Base-by-base conservation (phyloP, 2,888 invertebrate species). In the Philonicus albiceps region DNA sequence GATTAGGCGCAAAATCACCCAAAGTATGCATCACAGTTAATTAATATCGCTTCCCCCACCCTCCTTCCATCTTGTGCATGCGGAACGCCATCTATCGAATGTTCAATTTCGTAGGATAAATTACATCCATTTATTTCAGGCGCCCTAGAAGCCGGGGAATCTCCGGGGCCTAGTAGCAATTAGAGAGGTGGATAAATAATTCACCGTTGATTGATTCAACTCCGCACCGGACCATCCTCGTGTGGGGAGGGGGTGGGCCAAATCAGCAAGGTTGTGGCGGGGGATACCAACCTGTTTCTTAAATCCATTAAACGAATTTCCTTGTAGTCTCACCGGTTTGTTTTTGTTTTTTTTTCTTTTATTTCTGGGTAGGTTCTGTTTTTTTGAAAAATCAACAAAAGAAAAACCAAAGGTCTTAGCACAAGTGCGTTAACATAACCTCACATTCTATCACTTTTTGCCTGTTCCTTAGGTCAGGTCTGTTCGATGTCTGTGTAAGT, bases 241-340 rank as follows among this genome's bases (percentile, higher is more conserved):
- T 19, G n/a, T 37, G 19, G 31, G 34, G n/a, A 31, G 19, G 31
- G 34, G n/a, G 74, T 11, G 74, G 30, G 37, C 30, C 16, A 30
- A 73, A 73, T 0, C n/a, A 22, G 1, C 11, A 13, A 8, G 37
- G n/a, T 30, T 27, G n/a, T 73, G 73, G 5, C 3, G 30, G 31
- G 16, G 4, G 27, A 27, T 74, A 74, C 86, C 27, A 73, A 86
- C 86, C 86, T 86, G 80, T 86, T 86, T 19, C 43, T 40, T 19
- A 81, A 86, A 86, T 86, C 86, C 86, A 86, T 86, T 43, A 86
- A 86, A 81, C 16, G 34, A 78, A 6, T 31, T 80, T 73, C 37
- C 73, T 22, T 73, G n/a, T 31, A 31, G n/a, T 49, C 53, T 8
- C 11, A 53, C n/a, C n/a, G 31, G 40, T 22, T 64, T 83, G 3